Evolutionary conservation across 2,113 vertebrate species (phyloP).

Genomic region (Noctilio leporinus): DNA sequence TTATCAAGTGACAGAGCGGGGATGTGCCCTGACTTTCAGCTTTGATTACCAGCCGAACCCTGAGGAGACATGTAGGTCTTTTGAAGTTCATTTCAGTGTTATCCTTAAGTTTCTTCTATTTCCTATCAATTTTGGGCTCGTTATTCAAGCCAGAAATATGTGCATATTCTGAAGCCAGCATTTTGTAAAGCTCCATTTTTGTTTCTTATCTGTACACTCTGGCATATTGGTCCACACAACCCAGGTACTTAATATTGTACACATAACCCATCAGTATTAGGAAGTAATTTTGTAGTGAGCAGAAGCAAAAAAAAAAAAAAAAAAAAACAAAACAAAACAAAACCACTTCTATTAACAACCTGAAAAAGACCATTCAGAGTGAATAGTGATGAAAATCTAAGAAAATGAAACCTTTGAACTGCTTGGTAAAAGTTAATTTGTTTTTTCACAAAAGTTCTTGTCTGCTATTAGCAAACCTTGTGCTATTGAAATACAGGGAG

Average conservation of each 20-base stretch:
- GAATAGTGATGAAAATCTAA: slow-evolving; percentile 54
- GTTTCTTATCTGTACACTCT: background rate
- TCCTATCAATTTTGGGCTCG: slow-evolving; percentile 29
- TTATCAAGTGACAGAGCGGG: slow-evolving; percentile 92
- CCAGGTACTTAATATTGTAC: background rate
- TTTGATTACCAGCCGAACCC: slow-evolving; percentile 81
- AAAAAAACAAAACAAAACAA: background rate
- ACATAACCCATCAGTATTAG: background rate
- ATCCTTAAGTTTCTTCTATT: slow-evolving; percentile 41
- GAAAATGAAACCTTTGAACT: slow-evolving; percentile 58
- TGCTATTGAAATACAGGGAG: slow-evolving; percentile 44
- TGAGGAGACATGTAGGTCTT: slow-evolving; percentile 85
- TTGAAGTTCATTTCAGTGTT: slow-evolving; percentile 33
- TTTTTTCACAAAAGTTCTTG: slow-evolving; percentile 60
- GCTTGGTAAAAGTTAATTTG: slow-evolving; percentile 43
- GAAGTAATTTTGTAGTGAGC: slow-evolving; percentile 33
- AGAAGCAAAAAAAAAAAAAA: background rate
- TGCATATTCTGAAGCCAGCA: background rate
- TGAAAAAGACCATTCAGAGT: slow-evolving; percentile 34
- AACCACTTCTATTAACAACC: slow-evolving; percentile 38
- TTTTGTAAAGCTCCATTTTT: slow-evolving; percentile 41
- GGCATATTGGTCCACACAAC: slow-evolving; percentile 12
- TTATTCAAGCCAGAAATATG: slow-evolving; percentile 43
- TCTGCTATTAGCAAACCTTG: slow-evolving; percentile 34
- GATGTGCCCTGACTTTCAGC: slow-evolving; percentile 89